phyloP scores from a whole-genome alignment of 2,797 vertebrate genomes.

The Otolemur crassicaudatus region DNA sequence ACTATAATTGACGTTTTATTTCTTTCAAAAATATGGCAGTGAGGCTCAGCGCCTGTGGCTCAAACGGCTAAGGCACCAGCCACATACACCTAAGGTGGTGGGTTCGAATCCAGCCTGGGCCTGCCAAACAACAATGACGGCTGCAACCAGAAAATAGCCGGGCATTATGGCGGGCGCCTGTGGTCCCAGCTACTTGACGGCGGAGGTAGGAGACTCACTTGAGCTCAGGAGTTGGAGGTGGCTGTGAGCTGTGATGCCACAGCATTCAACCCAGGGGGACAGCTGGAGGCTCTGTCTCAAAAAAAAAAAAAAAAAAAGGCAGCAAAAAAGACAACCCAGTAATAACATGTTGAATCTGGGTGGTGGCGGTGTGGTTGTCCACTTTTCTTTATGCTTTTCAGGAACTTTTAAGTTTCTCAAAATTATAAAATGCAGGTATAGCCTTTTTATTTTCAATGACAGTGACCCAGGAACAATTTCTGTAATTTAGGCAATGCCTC shows the following conservation, averaged over 20 bases:
- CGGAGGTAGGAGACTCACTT: too few species aligned
- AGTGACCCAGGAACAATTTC: not conserved
- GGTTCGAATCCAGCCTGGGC: too few species aligned
- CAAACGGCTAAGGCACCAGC: too few species aligned
- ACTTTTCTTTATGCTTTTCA: constrained; percentile 40
- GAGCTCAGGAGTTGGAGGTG: too few species aligned
- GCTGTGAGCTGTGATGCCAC: too few species aligned
- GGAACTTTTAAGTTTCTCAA: constrained; percentile 34
- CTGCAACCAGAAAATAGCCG: too few species aligned
- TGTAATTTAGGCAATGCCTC: not conserved
- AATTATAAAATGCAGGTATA: not conserved
- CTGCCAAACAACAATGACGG: too few species aligned
- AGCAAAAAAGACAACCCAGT: not conserved
- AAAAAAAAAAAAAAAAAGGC: not conserved
- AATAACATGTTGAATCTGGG: not conserved
- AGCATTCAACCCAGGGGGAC: too few species aligned
- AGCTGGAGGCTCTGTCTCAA: too few species aligned
- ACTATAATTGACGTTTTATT: not conserved
- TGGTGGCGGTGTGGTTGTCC: not conserved
- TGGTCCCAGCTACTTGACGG: too few species aligned
- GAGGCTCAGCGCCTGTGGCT: not conserved
- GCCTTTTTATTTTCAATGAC: not conserved
- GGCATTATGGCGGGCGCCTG: too few species aligned
- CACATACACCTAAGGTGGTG: too few species aligned
- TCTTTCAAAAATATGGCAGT: not conserved